Percentiles rank a stretch among this genome's conserved stretches.
These are phyloP conservation scores for Lagopus muta DNA, from an alignment of 2,113 vertebrate species.

Conservation along the genomic window DNA sequence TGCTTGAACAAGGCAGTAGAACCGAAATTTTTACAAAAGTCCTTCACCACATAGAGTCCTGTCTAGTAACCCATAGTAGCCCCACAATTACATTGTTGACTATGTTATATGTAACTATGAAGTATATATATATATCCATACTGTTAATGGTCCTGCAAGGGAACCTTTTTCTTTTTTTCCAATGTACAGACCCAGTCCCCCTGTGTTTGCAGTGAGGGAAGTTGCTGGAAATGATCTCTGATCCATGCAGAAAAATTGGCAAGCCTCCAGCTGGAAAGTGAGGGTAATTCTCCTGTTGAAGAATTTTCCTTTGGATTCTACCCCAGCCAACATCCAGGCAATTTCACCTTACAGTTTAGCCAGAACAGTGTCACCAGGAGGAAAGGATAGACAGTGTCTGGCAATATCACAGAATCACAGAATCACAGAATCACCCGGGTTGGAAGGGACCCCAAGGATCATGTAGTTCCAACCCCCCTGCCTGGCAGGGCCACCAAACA, in stretches of 20 bases:
- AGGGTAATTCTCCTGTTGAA: background rate
- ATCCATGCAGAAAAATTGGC: background rate
- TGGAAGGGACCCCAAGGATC: too few species aligned
- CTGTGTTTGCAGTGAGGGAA: background rate
- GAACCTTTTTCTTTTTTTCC: background rate
- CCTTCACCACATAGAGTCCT: background rate
- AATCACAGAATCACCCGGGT: too few species aligned
- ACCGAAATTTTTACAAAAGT: background rate
- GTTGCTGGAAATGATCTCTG: background rate
- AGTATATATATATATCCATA: background rate
- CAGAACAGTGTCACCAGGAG: background rate
- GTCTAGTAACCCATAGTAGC: background rate
- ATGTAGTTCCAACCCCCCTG: too few species aligned
- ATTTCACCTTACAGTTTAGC: background rate
- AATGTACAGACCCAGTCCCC: background rate
- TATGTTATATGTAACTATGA: background rate
- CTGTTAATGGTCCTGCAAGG: background rate
- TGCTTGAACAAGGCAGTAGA: background rate
- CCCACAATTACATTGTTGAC: background rate
- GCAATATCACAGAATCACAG: too few species aligned
- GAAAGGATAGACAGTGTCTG: background rate
- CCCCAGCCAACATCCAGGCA: background rate
- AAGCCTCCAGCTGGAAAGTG: background rate
- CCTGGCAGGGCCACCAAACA: too few species aligned
- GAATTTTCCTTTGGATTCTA: background rate